phyloP scores from a whole-genome alignment of 2,797 vertebrate genomes.

The Myotis myotis region DNA sequence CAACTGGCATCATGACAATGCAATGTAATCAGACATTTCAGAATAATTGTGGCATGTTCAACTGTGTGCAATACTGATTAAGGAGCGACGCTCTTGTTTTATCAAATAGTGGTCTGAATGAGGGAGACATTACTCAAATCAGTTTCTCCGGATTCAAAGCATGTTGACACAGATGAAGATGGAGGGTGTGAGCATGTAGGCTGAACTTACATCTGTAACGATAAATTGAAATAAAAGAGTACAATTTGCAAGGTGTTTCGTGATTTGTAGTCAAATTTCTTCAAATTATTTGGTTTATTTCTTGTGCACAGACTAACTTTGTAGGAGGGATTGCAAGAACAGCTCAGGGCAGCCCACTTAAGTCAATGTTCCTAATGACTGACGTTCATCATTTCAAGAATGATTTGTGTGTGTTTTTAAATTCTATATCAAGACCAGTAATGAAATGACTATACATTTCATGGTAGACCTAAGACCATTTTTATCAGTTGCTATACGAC shows the following conservation, averaged over 20 bases:
- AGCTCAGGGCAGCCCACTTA: neutral
- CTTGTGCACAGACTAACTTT: neutral
- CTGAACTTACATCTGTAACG: neutral
- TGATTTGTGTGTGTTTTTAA: neutral
- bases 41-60: neutral
- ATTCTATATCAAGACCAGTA: neutral
- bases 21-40: neutral
- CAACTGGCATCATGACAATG: neutral
- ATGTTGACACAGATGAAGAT: neutral
- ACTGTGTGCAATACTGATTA: neutral
- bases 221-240: neutral
- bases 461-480: neutral
- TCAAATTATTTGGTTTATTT: neutral
- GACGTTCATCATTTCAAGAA: neutral
- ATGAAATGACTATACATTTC: neutral
- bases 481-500: neutral
- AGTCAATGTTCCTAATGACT: neutral
- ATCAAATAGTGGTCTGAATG: neutral
- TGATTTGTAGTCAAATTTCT: neutral
- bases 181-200: too few relatives aligned
- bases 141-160: neutral
- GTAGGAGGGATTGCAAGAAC: neutral
- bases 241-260: neutral
- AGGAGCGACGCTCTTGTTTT: neutral
- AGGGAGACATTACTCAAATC: neutral